Base-by-base conservation (phyloP, 2,888 invertebrate genomes). In the Troides helena region DNA sequence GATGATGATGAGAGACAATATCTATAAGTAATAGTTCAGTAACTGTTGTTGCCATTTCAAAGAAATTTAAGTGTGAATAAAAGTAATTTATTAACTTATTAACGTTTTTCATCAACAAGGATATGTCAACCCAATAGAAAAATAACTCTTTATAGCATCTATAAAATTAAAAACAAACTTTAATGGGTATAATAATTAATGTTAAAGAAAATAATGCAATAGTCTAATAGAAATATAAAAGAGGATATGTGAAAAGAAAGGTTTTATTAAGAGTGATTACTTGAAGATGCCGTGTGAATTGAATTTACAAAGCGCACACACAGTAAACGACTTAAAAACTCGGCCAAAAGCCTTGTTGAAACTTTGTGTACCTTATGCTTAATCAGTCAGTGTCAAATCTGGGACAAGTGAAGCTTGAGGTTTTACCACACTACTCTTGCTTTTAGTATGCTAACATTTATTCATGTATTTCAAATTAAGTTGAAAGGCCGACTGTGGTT, bases 381-480 rank as follows among this genome's bases (percentile, higher is more conserved):
- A 65, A 69, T 65, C 65, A 65, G 65, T 69, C 65, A 53, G 56
- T 69, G 69, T 69, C 65, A 69, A 65, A 69, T 69, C 69, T 69
- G 39, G 69, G 46, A 65, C 65, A 69, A 69, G 69, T 65, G 69
- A 65, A 62, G 58, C 65, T 62, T 50, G 65, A 69, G 65, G 14
- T 50, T 61, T 25, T 56, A 30, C 30, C 5, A 30, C 59, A 62
- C 62, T 21, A 58, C 50, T 62, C 43, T 62, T 59, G 43, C 43
- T 58, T 58, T 53, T 30, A 18, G 36, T 65, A 30, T 30, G 46
- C 56, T 56, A 17, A 56, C 62, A 57, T 46, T 65, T 57, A 57
- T 65, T 62, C 56, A 56, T 68, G 25, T 62, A 63, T 68, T 68
- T 58, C 18, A 68, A 63, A 60, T 46, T 36, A 60, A 60, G 36